phyloP scores from a whole-genome alignment of 2,888 invertebrate genomes.

The Watsonalla binaria region DNA sequence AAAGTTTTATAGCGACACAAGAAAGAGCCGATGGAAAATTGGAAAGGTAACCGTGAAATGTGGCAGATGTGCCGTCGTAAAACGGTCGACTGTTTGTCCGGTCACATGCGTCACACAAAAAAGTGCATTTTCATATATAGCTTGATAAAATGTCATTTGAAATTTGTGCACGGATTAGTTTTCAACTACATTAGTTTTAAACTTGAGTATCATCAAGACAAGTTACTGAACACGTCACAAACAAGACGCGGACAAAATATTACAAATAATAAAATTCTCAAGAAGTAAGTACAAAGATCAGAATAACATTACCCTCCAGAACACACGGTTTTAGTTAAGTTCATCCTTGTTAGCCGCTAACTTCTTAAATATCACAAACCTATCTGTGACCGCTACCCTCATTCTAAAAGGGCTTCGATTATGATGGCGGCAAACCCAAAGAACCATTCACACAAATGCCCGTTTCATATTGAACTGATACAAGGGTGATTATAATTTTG shows the following conservation, averaged over 20 bases:
- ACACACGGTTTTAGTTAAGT: no score
- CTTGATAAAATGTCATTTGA: no score
- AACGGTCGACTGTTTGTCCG: constrained; percentile 31
- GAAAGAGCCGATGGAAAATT: constrained; percentile 66
- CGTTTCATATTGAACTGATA: constrained; percentile 14
- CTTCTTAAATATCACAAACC: not conserved
- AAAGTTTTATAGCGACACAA: constrained; percentile 64
- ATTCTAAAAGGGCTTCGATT: constrained; percentile 19
- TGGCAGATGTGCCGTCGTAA: constrained; percentile 60
- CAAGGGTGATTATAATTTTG: constrained; percentile 5
- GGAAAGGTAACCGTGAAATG: constrained; percentile 71
- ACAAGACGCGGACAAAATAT: no score
- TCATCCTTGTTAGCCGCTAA: not conserved
- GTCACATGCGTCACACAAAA: constrained; percentile 26
- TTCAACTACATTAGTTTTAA: no score
- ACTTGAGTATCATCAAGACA: no score
- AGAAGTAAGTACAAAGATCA: no score
- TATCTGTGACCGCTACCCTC: constrained; percentile 13
- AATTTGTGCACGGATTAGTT: no score
- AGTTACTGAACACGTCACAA: no score
- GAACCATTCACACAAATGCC: constrained; percentile 22
- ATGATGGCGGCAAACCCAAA: constrained; percentile 29
- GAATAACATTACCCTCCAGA: no score
- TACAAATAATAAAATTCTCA: no score
- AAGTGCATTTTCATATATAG: constrained; percentile 18